These are phyloP conservation scores for Tachysurus vachellii DNA, from an alignment of 2,113 vertebrate species.

Conservation along the genomic window DNA sequence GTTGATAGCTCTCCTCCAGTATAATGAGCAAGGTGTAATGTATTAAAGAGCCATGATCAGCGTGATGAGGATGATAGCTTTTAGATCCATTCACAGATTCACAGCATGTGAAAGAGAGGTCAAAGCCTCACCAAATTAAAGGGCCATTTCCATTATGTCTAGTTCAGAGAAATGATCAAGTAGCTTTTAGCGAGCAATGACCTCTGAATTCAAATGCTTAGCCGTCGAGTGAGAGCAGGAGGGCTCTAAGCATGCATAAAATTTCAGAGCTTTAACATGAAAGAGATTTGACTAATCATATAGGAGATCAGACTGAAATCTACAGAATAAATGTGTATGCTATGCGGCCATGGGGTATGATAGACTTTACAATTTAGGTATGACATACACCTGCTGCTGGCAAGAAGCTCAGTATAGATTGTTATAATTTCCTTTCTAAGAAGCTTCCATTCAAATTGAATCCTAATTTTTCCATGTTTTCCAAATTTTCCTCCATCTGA, in stretches of 20 bases:
- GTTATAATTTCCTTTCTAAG: neutral
- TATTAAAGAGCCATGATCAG: slow-evolving; percentile 51
- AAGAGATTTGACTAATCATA: neutral
- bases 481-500: neutral
- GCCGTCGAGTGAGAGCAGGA: neutral
- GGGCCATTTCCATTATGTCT: slow-evolving; percentile 23
- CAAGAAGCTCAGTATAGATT: neutral
- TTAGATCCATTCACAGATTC: slow-evolving; percentile 39
- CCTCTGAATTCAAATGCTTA: slow-evolving; percentile 19
- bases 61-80: slow-evolving; percentile 44
- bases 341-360: neutral
- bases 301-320: neutral
- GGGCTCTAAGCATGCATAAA: neutral
- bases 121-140: slow-evolving; percentile 31
- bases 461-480: neutral
- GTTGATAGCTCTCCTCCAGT: slow-evolving; percentile 60
- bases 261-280: neutral
- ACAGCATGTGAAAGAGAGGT: slow-evolving; percentile 24
- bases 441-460: neutral
- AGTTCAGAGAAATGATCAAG: slow-evolving; percentile 19
- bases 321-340: too few species aligned
- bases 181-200: neutral
- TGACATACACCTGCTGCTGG: neutral
- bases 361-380: neutral
- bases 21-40: slow-evolving; percentile 52